Percentiles rank a stretch among this genome's conserved stretches.
These are phyloP conservation scores for Potamarius usumacintae DNA, from an alignment of 2,113 vertebrate species.

Conservation along the genomic window DNA sequence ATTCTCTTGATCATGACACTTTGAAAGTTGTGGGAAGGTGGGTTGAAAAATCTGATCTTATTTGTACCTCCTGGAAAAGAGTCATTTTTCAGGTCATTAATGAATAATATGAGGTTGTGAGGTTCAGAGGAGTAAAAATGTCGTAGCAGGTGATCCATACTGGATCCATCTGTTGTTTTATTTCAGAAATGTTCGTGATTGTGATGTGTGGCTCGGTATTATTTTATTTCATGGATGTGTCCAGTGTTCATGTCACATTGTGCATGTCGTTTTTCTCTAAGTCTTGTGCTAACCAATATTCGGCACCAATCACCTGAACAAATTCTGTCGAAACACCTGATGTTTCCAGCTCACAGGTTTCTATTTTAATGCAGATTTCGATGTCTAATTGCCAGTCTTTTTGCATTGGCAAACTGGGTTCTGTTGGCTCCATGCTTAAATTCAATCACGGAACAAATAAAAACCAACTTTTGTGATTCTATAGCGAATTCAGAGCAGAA, in stretches of 20 bases:
- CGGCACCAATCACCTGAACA: background rate
- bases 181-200: background rate
- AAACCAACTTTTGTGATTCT: slow-evolving; percentile 67
- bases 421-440: slow-evolving; percentile 4
- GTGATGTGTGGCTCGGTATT: background rate
- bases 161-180: background rate
- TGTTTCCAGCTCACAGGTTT: background rate
- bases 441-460: slow-evolving; percentile 10
- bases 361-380: slow-evolving; percentile 7
- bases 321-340: slow-evolving; percentile 2
- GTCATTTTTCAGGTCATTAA: too few species aligned
- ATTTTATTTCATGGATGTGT: background rate
- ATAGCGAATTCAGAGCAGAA: slow-evolving; percentile 83
- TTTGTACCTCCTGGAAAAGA: background rate
- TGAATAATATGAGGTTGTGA: too few species aligned
- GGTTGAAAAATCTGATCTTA: background rate
- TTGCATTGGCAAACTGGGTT: background rate
- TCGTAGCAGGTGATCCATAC: background rate
- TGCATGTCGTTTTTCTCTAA: background rate
- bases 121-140: too few species aligned
- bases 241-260: background rate
- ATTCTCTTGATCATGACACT: background rate
- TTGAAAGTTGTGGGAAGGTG: background rate
- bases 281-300: background rate
- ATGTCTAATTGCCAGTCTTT: background rate